Evolutionary conservation across 2,797 vertebrate species (phyloP), one percentile per base, ranked within the genome.

Genomic region (Spheniscus humboldti): DNA sequence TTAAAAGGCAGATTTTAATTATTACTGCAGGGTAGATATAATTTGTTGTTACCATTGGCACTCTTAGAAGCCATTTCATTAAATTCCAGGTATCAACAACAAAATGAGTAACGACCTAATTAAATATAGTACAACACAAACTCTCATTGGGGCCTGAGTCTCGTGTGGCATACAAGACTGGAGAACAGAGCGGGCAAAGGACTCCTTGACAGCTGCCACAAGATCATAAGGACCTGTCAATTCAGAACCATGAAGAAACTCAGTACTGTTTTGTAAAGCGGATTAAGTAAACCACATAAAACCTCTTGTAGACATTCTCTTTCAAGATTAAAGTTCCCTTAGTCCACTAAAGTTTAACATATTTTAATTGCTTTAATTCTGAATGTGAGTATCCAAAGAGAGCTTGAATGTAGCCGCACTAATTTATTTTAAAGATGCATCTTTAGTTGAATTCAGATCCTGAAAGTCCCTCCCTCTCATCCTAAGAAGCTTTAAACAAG

Each of bases 1-100:
- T 91, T 68, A 67, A 87, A 94, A 94, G 64, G 24, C 11, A 92
- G 19, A 74, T 95, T 96, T 93, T 91, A 83, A 76, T 90, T 96
- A 62, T 92, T 87, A 91, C 78, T 89, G 68, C 27, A 59, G 25
- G 48, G 53, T 66, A 88, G 63, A 88, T 75, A 90, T 75, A 94
- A 96, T 92, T 92, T 91, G 71, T 92, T 91, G 57, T 95, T 75
- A 85, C 55, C 41, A 37, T 35, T 92, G 93, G 15, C 57, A 57
- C n/a, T 82, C 52, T 85, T 67, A 74, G 81, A 89, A 91, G 27
- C 35, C 64, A 89, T 93, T 97, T 95, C 78, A 89, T 94, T 96
- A 91, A 91, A 92, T 93, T 94, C 80, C 55, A 72, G 72, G 31
- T 93, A 96, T 94, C 90, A 93, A 89, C n/a, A 94, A 72, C 78